Conservation (phyloP, 2,888 invertebrate genomes). For the Mesoligia furuncula region DNA sequence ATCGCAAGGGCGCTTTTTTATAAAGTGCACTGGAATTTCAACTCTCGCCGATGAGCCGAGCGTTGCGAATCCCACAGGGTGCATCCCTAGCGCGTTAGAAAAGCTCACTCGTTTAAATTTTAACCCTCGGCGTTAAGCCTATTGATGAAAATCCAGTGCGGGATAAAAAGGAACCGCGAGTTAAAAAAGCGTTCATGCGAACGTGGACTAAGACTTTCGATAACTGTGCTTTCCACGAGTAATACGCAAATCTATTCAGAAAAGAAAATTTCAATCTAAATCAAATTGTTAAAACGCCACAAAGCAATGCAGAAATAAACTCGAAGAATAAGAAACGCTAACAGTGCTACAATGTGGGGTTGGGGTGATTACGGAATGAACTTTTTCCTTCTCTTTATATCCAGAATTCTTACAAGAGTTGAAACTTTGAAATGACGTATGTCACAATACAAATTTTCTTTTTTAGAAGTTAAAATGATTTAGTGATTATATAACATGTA, state of each 20-base stretch:
- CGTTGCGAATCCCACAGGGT: no score
- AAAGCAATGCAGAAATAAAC: constrained; percentile 28
- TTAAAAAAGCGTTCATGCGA: background rate
- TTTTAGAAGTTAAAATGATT: background rate
- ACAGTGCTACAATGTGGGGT: constrained; percentile 1
- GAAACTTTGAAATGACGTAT: background rate
- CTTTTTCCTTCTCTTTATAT: background rate
- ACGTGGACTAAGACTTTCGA: background rate
- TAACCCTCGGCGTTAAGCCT: no score
- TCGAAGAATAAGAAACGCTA: constrained; percentile 15
- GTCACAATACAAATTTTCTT: background rate
- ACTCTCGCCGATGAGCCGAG: no score
- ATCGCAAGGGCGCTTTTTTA: no score
- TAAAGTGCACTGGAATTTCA: no score
- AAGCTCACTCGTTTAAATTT: no score
- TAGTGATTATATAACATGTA: background rate
- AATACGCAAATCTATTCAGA: background rate
- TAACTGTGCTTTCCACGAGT: background rate
- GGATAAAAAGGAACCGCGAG: background rate
- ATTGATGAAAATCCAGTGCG: background rate
- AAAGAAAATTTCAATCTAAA: background rate
- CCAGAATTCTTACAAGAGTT: background rate
- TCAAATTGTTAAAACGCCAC: background rate
- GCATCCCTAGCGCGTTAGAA: no score
- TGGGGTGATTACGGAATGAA: background rate